Conservation (phyloP, 2,888 invertebrate genomes). For the Catotricha subobsoleta region DNA sequence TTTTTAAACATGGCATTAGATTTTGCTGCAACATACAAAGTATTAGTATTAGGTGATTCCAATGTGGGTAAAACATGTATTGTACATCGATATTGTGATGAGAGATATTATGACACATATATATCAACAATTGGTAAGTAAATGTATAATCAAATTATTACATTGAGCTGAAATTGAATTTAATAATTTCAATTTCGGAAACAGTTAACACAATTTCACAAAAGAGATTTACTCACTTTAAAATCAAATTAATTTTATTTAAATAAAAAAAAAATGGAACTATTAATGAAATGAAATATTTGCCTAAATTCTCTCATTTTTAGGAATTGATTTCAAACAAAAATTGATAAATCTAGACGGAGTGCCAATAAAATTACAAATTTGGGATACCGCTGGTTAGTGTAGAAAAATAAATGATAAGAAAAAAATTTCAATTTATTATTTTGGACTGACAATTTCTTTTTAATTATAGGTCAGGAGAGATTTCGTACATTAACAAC, state of each 20-base stretch:
- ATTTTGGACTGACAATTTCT: no score
- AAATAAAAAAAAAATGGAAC: no score
- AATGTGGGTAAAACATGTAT: slow-evolving; percentile 84
- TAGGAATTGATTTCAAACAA: slow-evolving; percentile 80
- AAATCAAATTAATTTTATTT: no score
- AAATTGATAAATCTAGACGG: slow-evolving; percentile 76
- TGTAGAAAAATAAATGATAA: not conserved
- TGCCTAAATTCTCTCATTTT: slow-evolving; percentile 12
- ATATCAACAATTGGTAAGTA: slow-evolving; percentile 78
- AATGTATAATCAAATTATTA: not conserved
- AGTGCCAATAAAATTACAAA: slow-evolving; percentile 51
- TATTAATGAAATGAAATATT: no score
- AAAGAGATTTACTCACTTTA: no score
- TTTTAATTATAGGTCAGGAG: no score
- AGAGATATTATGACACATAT: slow-evolving; percentile 77
- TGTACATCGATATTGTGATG: slow-evolving; percentile 77
- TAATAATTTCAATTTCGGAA: no score
- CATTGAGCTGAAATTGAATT: no score
- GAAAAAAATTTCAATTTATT: no score
- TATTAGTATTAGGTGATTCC: slow-evolving; percentile 71
- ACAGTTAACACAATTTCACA: no score
- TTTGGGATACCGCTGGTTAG: slow-evolving; percentile 59
- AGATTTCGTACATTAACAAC: slow-evolving; percentile 54
- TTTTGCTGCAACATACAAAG: slow-evolving; percentile 73
- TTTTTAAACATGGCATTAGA: slow-evolving; percentile 75